Percentiles rank a stretch among this genome's conserved stretches.
phyloP scores from a whole-genome alignment of 2,888 invertebrate genomes.

The Carcina quercana region DNA sequence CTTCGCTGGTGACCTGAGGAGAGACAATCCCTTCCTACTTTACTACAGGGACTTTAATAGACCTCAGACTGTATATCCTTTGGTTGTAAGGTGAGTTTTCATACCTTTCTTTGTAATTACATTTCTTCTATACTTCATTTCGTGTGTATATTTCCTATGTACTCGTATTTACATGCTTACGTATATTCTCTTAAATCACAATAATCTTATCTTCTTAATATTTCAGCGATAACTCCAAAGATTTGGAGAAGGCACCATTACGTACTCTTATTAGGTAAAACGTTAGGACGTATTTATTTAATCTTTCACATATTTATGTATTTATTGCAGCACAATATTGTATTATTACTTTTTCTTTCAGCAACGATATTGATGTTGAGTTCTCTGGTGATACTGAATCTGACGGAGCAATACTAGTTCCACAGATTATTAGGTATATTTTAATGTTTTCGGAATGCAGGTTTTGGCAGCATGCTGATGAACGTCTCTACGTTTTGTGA shows the following conservation, averaged over 20 bases:
- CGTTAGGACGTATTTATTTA: conserved; percentile 1
- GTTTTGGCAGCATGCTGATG: conserved; percentile 17
- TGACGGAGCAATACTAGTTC: conserved; percentile 40
- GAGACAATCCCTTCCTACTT: conserved; percentile 82
- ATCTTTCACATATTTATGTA: conserved; percentile 6
- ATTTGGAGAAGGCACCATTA: conserved; percentile 38
- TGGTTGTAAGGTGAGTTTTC: conserved; percentile 80
- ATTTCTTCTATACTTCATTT: conserved; percentile 3
- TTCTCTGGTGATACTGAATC: too few relatives aligned
- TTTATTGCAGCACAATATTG: conserved; percentile 31
- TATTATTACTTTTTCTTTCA: conserved; percentile 53
- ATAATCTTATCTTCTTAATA: conserved; percentile 27
- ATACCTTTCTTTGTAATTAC: conserved; percentile 86
- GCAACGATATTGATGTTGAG: conserved; percentile 58
- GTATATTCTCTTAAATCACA: not conserved
- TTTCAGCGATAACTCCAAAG: conserved; percentile 47
- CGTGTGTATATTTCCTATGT: not conserved
- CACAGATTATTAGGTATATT: conserved; percentile 59
- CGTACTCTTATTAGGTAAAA: conserved; percentile 49
- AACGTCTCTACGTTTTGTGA: conserved; percentile 7
- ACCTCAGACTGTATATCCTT: conserved; percentile 79
- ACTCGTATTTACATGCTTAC: not conserved
- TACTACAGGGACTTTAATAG: conserved; percentile 83
- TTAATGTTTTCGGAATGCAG: conserved; percentile 33
- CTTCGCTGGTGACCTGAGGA: conserved; percentile 75